Percentiles rank a stretch among this genome's conserved stretches.
Evolutionary conservation across 1,140 invertebrate genomes (phyloP).

Genomic region (Hycleus phaleratus): DNA sequence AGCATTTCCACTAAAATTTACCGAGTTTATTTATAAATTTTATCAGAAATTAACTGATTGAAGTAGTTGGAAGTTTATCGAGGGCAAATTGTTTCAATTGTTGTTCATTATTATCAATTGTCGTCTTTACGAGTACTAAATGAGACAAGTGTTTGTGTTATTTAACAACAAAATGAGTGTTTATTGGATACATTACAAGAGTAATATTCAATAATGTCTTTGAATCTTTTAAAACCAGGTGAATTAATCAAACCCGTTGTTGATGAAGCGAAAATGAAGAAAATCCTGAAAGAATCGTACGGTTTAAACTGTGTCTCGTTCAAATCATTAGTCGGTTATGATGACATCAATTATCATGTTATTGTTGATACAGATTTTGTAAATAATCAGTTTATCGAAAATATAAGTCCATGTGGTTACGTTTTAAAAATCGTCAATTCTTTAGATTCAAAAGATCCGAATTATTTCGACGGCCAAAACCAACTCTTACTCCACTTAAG

Average conservation of each 20-base stretch:
- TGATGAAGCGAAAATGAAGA: conserved; percentile 42
- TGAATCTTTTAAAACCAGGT: background rate
- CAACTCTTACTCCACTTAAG: conserved; percentile 59
- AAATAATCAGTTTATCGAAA: conserved; percentile 21
- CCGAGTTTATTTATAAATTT: too few relatives aligned
- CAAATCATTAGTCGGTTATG: conserved; percentile 66
- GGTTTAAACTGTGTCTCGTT: conserved; percentile 58
- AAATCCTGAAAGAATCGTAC: conserved; percentile 56
- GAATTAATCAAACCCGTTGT: conserved; percentile 6
- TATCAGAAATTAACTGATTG: too few relatives aligned
- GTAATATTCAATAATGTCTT: too few relatives aligned
- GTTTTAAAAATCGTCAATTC: conserved; percentile 76
- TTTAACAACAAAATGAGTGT: too few relatives aligned
- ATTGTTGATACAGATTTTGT: conserved; percentile 8
- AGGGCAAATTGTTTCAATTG: too few relatives aligned
- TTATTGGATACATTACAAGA: too few relatives aligned
- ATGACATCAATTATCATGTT: conserved; percentile 67
- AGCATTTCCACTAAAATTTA: too few relatives aligned
- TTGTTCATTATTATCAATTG: too few relatives aligned
- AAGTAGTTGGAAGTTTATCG: too few relatives aligned
- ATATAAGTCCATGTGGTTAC: conserved; percentile 50
- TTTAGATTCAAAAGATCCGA: conserved; percentile 61
- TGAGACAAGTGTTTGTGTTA: too few relatives aligned
- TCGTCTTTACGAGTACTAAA: too few relatives aligned
- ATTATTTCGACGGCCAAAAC: conserved; percentile 63